Conservation (phyloP, 2,797 vertebrate species). For the Telmatherina bonti region DNA sequence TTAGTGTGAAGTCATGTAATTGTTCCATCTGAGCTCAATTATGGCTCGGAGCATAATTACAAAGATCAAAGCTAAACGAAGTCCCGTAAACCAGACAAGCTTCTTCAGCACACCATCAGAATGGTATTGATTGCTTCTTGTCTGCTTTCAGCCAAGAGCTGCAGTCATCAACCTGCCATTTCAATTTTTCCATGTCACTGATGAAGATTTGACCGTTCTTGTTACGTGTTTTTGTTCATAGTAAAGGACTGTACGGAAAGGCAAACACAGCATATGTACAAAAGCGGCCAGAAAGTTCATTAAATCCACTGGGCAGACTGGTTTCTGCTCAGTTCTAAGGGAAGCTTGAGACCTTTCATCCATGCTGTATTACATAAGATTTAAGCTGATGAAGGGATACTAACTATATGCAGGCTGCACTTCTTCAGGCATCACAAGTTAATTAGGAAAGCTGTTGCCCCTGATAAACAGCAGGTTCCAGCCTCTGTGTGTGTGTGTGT, state of each 20-base stretch:
- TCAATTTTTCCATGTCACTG: neutral
- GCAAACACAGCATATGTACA: neutral
- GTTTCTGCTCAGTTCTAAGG: neutral
- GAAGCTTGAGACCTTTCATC: neutral
- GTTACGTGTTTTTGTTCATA: neutral
- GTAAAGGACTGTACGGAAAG: neutral
- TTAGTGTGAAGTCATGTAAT: constrained; percentile 24
- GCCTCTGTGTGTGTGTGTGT: too few relatives aligned
- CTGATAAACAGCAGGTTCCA: neutral
- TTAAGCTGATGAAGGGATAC: constrained; percentile 7
- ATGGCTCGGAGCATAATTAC: constrained; percentile 25
- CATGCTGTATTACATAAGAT: neutral
- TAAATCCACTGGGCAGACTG: neutral
- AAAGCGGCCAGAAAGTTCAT: neutral
- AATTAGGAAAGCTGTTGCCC: constrained; percentile 18
- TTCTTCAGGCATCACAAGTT: constrained; percentile 20
- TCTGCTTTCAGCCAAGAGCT: constrained; percentile 15
- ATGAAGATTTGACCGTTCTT: neutral
- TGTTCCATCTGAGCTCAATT: constrained; percentile 18
- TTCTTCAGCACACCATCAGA: constrained; percentile 23
- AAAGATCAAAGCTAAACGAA: constrained; percentile 17
- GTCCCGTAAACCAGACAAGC: constrained; percentile 7
- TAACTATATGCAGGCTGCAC: neutral
- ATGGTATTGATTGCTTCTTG: constrained; percentile 41
- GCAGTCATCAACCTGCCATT: constrained; percentile 22